phyloP scores from a whole-genome alignment of 2,113 vertebrate species.

The Cyanistes caeruleus region DNA sequence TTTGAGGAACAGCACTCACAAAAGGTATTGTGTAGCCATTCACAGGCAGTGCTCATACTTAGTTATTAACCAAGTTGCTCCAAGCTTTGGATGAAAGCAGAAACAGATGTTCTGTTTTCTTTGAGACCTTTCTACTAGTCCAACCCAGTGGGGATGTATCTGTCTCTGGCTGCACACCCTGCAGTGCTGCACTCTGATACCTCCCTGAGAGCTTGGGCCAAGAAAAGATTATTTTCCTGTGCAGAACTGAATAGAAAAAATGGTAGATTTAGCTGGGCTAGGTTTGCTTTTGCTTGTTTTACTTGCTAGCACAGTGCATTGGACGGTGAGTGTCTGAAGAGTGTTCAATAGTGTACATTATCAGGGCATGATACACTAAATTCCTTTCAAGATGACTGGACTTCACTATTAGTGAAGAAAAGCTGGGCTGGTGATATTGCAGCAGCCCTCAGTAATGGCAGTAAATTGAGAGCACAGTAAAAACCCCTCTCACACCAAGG shows the following conservation, averaged over 20 bases:
- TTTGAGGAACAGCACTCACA: not conserved
- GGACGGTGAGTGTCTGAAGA: not conserved
- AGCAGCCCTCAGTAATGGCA: not conserved
- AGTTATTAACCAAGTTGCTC: not conserved
- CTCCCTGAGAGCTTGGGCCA: not conserved
- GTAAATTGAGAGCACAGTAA: not conserved
- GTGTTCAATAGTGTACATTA: not conserved
- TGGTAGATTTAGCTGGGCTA: not conserved
- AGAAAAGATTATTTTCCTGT: not conserved
- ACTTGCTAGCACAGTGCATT: not conserved
- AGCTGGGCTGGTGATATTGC: not conserved
- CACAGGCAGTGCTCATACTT: not conserved
- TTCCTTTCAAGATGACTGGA: not conserved
- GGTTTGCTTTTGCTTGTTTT: not conserved
- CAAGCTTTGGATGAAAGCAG: not conserved
- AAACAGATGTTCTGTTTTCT: not conserved
- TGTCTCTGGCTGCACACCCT: fast-evolving
- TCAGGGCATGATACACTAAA: not conserved
- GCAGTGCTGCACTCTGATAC: not conserved
- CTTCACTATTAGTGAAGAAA: not conserved
- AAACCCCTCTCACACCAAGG: not conserved
- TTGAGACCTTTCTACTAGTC: not conserved
- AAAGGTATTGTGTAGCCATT: not conserved
- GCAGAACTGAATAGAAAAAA: not conserved
- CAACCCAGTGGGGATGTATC: fast-evolving